Evolutionary conservation across 1,140 invertebrate genomes (phyloP).

Genomic region (Trichonephila clavata): DNA sequence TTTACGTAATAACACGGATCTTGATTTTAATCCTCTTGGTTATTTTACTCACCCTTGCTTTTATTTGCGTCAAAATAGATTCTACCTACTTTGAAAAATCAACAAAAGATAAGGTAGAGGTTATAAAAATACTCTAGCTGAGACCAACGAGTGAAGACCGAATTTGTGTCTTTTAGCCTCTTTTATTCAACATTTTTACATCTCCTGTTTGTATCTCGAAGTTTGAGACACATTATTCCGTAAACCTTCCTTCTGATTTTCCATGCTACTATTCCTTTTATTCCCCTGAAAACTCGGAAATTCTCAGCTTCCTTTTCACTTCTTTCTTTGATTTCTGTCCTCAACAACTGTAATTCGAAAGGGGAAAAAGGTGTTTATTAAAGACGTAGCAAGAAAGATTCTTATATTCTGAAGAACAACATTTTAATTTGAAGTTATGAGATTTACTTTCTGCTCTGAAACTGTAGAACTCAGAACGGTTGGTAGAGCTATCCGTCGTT

Average conservation of each 20-base stretch:
- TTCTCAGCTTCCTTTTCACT: not conserved
- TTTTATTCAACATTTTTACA: not conserved
- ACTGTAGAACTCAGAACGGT: too few species aligned
- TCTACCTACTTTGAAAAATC: not conserved
- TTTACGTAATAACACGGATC: not conserved
- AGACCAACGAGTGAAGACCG: not conserved
- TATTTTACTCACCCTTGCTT: not conserved
- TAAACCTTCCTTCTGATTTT: slow-evolving; percentile 4
- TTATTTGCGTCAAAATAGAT: not conserved
- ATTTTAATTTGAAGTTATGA: slow-evolving; percentile 3
- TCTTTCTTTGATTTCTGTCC: slow-evolving; percentile 11
- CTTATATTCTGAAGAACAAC: not conserved
- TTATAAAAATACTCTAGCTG: not conserved
- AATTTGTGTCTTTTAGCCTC: slow-evolving; percentile 7
- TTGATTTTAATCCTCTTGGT: not conserved
- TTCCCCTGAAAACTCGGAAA: slow-evolving; percentile 8
- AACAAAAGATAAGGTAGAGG: not conserved
- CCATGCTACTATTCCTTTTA: not conserved
- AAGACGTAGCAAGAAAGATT: not conserved
- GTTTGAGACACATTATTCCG: slow-evolving; percentile 55
- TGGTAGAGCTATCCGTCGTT: too few species aligned
- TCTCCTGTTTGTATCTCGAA: not conserved
- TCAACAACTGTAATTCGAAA: slow-evolving; percentile 24
- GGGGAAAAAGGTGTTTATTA: slow-evolving; percentile 25
- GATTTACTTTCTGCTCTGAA: not conserved